These are phyloP conservation scores for Dendropsophus ebraccatus DNA, from an alignment of 2,113 vertebrate genomes.

Conservation along the genomic window DNA sequence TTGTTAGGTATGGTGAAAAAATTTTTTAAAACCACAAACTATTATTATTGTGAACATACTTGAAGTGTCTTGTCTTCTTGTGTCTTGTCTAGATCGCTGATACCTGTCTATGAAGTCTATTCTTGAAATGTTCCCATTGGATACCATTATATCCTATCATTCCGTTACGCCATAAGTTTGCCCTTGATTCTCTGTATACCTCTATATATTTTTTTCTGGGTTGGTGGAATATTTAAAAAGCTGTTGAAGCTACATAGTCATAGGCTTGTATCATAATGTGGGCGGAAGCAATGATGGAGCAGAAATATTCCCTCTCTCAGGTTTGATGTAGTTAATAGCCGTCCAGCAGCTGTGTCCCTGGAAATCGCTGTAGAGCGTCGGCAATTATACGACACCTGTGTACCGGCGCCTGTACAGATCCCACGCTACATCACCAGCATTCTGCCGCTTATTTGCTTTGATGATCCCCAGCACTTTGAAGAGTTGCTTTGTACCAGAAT, in stretches of 20 bases:
- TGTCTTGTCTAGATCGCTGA: neutral
- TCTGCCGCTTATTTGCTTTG: neutral
- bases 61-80: neutral
- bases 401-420: neutral
- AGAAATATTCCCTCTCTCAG: neutral
- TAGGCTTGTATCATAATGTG: neutral
- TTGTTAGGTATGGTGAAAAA: too few species aligned
- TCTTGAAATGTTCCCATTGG: neutral
- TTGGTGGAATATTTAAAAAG: neutral
- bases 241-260: neutral
- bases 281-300: neutral
- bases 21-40: too few species aligned
- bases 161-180: too few species aligned
- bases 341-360: neutral
- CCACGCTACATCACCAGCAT: neutral
- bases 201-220: neutral
- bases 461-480: neutral
- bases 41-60: neutral
- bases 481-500: neutral
- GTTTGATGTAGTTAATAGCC: conserved; percentile 10
- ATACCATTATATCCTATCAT: too few species aligned
- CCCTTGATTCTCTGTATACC: neutral
- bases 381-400: conserved; percentile 17
- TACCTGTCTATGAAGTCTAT: neutral
- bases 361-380: neutral